A percentile compares a stretch with the other conserved stretches of the same genome.
phyloP scores from a whole-genome alignment of 2,888 invertebrate species.

The Cyaniris semiargus region DNA sequence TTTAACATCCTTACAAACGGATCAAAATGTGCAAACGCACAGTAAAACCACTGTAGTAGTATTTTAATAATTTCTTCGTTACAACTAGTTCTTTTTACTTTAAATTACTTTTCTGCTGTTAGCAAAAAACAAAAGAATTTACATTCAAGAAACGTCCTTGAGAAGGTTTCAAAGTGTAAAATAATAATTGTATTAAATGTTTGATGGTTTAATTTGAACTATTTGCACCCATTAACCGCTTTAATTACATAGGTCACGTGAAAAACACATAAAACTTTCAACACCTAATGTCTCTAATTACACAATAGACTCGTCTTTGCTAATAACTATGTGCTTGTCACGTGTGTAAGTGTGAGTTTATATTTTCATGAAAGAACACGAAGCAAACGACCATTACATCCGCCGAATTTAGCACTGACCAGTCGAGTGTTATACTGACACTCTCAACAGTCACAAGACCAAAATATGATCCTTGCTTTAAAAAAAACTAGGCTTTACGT shows the following conservation, averaged over 20 bases:
- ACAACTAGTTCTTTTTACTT: not conserved
- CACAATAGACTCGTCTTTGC: not conserved
- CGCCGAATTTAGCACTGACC: too few relatives aligned
- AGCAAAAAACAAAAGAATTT: not conserved
- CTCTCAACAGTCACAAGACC: too few relatives aligned
- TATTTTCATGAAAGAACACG: not conserved
- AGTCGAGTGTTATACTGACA: too few relatives aligned
- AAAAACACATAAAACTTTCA: constrained; percentile 11
- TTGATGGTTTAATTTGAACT: not conserved
- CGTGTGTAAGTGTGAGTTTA: not conserved
- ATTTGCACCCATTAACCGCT: not conserved
- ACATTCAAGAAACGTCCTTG: not conserved
- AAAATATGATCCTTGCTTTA: too few relatives aligned
- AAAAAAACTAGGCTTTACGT: too few relatives aligned
- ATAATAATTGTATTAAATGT: constrained; percentile 6
- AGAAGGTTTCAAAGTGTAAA: not conserved
- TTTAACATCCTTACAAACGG: not conserved
- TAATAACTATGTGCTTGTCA: not conserved
- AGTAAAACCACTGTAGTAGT: too few relatives aligned
- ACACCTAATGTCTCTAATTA: not conserved
- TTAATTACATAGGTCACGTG: not conserved
- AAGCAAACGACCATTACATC: not conserved
- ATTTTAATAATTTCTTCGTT: not conserved
- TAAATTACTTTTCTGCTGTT: not conserved
- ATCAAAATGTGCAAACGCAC: too few relatives aligned